Conservation (phyloP, 2,113 vertebrate species). For the Lophura nycthemera region DNA sequence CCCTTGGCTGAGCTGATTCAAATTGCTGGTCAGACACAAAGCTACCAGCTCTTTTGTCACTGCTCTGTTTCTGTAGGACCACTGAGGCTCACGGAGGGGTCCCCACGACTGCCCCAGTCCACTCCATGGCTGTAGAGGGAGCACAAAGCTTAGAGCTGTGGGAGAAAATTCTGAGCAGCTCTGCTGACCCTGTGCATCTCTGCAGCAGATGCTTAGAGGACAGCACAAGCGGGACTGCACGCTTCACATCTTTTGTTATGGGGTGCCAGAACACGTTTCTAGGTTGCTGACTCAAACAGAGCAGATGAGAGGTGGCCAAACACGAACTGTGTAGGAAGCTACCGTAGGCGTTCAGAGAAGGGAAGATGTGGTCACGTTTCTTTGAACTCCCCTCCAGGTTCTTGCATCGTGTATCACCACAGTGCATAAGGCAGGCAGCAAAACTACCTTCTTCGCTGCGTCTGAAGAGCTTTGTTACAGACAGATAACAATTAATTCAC, state of each 20-base stretch:
- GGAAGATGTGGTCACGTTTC: background rate
- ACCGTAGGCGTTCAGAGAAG: background rate
- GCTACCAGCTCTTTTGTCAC: rapidly evolving
- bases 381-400: background rate
- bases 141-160: background rate
- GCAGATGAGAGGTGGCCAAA: background rate
- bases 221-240: rapidly evolving
- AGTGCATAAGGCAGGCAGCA: background rate
- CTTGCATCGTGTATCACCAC: background rate
- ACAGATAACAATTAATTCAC: too few species aligned
- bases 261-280: background rate
- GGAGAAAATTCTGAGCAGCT: background rate
- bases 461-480: background rate
- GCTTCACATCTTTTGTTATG: background rate
- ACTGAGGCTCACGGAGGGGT: background rate
- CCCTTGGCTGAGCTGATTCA: background rate
- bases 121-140: background rate
- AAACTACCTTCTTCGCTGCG: background rate
- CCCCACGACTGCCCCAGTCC: rapidly evolving
- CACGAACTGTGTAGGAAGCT: background rate
- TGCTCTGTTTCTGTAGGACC: rapidly evolving
- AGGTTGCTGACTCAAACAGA: background rate
- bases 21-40: background rate
- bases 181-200: background rate
- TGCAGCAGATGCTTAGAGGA: too few species aligned